phyloP scores from a whole-genome alignment of 2,797 vertebrate species.

The Anguilla obscura region DNA sequence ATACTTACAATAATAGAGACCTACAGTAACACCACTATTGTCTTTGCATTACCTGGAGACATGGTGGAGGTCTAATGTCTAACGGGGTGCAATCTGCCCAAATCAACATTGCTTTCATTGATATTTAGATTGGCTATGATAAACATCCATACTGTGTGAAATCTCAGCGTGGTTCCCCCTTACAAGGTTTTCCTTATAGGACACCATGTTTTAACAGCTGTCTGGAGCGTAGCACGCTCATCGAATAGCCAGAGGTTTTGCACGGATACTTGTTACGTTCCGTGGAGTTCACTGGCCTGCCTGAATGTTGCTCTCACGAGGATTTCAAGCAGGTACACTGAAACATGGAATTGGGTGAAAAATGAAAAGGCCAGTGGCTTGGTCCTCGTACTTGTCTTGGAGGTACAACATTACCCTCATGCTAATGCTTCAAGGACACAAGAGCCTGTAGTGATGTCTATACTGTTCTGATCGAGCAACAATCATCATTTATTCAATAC shows the following conservation, averaged over 20 bases:
- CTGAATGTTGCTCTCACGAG: neutral
- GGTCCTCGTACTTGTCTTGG: neutral
- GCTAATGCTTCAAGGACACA: neutral
- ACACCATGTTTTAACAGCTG: slow-evolving; percentile 5
- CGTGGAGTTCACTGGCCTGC: neutral
- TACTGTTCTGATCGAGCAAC: neutral
- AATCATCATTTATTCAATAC: neutral
- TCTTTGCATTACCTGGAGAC: neutral
- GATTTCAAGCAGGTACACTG: neutral
- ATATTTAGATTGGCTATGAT: neutral
- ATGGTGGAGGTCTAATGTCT: neutral
- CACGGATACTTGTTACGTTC: neutral
- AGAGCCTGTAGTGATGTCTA: neutral
- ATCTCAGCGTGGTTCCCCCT: neutral
- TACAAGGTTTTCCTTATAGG: neutral
- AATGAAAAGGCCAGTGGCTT: neutral
- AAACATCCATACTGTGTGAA: neutral
- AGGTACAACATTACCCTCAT: neutral
- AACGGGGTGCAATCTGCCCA: neutral
- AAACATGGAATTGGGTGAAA: neutral
- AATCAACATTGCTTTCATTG: neutral
- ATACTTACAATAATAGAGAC: neutral
- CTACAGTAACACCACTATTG: neutral
- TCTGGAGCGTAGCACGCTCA: neutral
- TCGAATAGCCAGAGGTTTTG: neutral